phyloP scores from a whole-genome alignment of 2,113 vertebrate genomes.

The Aldabrachelys gigantea region DNA sequence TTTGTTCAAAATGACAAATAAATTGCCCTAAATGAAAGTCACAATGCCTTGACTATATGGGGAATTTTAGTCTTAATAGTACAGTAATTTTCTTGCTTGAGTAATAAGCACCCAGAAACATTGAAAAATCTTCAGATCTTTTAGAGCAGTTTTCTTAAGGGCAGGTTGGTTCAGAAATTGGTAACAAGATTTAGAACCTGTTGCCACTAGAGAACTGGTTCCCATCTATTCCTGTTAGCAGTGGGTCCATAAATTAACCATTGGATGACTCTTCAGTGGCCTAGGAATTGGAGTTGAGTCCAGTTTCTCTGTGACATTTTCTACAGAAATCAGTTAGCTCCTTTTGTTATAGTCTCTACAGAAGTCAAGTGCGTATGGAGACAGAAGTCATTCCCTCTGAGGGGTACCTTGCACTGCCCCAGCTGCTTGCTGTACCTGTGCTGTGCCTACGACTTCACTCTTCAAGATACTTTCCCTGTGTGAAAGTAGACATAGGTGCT shows the following conservation, averaged over 20 bases:
- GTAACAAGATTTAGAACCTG: not conserved
- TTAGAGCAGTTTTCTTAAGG: not conserved
- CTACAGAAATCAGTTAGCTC: rapidly evolving
- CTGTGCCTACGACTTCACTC: not conserved
- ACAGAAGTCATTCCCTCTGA: rapidly evolving
- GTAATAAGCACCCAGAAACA: not conserved
- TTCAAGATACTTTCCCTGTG: not conserved
- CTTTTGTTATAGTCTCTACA: not conserved
- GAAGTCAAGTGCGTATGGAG: rapidly evolving
- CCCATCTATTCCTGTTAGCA: not conserved
- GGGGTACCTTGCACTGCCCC: not conserved
- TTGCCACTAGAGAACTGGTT: not conserved
- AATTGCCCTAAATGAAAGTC: conserved; percentile 65
- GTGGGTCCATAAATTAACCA: rapidly evolving
- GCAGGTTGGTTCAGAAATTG: not conserved
- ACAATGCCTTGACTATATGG: not conserved
- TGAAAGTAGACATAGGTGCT: not conserved
- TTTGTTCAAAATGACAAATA: conserved; percentile 77
- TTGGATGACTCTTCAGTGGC: rapidly evolving
- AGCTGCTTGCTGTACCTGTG: not conserved
- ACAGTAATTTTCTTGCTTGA: not conserved
- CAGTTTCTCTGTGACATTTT: not conserved
- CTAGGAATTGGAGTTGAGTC: rapidly evolving
- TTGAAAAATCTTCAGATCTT: not conserved
- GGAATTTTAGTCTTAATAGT: not conserved